These are phyloP conservation scores for Okapia johnstoni DNA, from an alignment of 2,113 vertebrate species.

Conservation along the genomic window DNA sequence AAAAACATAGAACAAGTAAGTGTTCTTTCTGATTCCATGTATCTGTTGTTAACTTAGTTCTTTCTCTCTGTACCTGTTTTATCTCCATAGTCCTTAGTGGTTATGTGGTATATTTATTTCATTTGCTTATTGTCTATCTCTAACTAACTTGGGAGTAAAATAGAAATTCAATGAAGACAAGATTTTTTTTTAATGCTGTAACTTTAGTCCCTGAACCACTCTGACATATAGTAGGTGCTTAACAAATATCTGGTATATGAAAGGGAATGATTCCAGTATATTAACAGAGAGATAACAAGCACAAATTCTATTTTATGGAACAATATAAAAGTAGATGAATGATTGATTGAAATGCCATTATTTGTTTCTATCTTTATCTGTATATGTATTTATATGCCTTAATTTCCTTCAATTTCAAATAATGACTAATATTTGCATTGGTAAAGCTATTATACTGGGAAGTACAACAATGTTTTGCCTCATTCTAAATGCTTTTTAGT, in stretches of 20 bases:
- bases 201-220: neutral
- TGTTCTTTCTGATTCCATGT: neutral
- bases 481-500: neutral
- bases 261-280: neutral
- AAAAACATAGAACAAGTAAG: too few species aligned
- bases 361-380: neutral
- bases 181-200: neutral
- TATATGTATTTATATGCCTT: neutral
- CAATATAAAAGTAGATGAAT: neutral
- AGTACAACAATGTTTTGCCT: neutral
- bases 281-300: neutral
- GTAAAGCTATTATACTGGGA: slow-evolving; percentile 17
- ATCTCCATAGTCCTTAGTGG: neutral
- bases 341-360: neutral
- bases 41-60: neutral
- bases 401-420: neutral
- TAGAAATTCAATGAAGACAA: neutral
- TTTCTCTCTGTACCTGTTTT: neutral
- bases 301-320: neutral
- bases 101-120: neutral
- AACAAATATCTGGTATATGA: neutral
- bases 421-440: neutral
- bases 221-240: neutral
- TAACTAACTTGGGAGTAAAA: neutral
- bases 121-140: neutral